Evolutionary conservation across 2,113 vertebrate genomes (phyloP).

Genomic region (Megaleporinus macrocephalus): DNA sequence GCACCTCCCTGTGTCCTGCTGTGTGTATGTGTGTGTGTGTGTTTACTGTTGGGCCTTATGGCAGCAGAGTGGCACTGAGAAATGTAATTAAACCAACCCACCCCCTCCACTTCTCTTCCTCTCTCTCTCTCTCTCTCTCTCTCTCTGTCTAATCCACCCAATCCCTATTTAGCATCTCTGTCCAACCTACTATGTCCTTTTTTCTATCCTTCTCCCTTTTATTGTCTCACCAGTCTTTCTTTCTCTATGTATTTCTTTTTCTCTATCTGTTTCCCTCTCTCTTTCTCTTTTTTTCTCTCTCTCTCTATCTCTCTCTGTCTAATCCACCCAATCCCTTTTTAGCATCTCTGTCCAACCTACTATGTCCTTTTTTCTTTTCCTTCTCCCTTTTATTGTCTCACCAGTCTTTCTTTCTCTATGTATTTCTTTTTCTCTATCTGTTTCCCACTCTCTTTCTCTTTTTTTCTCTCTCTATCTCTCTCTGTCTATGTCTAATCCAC

Average conservation of each 20-base stretch:
- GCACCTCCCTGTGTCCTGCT: constrained; percentile 50
- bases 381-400: neutral
- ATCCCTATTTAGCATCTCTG: constrained; percentile 26
- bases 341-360: constrained; percentile 7
- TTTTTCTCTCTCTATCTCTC: constrained; percentile 21
- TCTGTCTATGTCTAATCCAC: neutral
- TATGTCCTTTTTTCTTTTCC: neutral
- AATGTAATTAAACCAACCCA: constrained; percentile 63
- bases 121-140: constrained; percentile 27
- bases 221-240: neutral
- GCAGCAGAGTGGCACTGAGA: constrained; percentile 59
- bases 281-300: neutral
- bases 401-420: neutral
- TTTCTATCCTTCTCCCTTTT: neutral
- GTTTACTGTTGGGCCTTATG: constrained; percentile 60
- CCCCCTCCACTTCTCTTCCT: constrained; percentile 39
- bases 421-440: neutral
- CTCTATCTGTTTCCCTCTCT: too few relatives aligned
- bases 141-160: constrained; percentile 5
- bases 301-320: neutral
- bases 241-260: neutral
- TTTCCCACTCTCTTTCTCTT: neutral
- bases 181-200: neutral
- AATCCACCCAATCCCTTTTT: constrained; percentile 23
- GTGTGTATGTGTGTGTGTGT: constrained; percentile 31